Conservation (phyloP, 2,888 invertebrate genomes). For the Panzeria rudis region DNA sequence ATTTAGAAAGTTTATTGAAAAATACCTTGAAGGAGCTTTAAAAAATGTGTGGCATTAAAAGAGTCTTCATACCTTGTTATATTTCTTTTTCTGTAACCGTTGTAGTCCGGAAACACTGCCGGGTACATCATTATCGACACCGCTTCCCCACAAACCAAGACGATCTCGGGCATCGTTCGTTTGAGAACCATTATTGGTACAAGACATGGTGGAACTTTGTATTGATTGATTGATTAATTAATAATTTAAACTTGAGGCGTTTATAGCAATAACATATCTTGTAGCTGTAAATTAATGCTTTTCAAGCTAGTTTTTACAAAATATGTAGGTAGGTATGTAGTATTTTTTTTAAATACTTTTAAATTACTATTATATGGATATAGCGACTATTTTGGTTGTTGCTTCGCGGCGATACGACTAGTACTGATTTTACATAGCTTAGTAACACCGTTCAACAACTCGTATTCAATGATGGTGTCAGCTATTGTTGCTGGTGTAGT, state of each 20-base stretch:
- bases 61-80: slow-evolving; percentile 79
- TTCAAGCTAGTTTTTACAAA: too few relatives aligned
- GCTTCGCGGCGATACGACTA: slow-evolving; percentile 78
- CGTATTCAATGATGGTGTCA: slow-evolving; percentile 81
- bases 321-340: slow-evolving; percentile 58
- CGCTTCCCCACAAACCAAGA: slow-evolving; percentile 79
- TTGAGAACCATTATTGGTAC: slow-evolving; percentile 68
- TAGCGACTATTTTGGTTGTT: slow-evolving; percentile 72
- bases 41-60: background rate
- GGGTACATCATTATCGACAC: slow-evolving; percentile 80
- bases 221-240: slow-evolving; percentile 18
- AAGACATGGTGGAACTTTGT: slow-evolving; percentile 60
- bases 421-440: slow-evolving; percentile 82
- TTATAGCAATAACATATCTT: slow-evolving; percentile 11
- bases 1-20: too few relatives aligned
- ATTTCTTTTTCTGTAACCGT: slow-evolving; percentile 80
- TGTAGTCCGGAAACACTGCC: slow-evolving; percentile 80
- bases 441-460: slow-evolving; percentile 81
- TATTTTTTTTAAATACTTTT: slow-evolving; percentile 47
- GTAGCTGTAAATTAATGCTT: background rate
- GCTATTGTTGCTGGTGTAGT: slow-evolving; percentile 79
- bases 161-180: slow-evolving; percentile 77
- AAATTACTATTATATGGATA: background rate
- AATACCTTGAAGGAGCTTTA: too few relatives aligned
- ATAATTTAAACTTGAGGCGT: background rate